A percentile compares a stretch with the other conserved stretches of the same genome.
Conservation (phyloP, 1,140 invertebrate species). For the Brachystomella parvula region DNA sequence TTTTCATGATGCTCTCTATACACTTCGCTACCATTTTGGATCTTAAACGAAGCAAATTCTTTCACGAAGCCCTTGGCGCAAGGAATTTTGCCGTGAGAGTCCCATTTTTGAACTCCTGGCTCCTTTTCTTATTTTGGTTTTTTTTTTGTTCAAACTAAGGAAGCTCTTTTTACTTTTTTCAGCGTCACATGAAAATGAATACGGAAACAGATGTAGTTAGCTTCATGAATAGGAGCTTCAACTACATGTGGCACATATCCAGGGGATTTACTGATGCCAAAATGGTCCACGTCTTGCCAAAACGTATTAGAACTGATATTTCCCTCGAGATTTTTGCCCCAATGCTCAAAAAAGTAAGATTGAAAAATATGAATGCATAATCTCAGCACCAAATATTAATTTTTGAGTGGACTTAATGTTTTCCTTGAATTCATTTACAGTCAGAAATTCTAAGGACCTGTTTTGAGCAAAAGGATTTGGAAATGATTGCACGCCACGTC, state of each 20-base stretch:
- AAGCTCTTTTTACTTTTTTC: neutral
- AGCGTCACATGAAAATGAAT: slow-evolving; percentile 17
- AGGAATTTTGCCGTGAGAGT: slow-evolving; percentile 16
- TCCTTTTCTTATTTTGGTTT: too few relatives aligned
- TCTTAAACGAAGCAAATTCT: slow-evolving; percentile 13
- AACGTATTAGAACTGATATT: slow-evolving; percentile 8
- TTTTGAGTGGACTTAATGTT: too few relatives aligned
- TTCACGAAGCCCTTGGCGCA: slow-evolving; percentile 21
- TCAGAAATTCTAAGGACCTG: slow-evolving; percentile 16
- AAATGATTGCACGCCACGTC: neutral
- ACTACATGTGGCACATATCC: slow-evolving; percentile 16
- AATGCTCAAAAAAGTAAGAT: slow-evolving; percentile 13
- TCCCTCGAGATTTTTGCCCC: slow-evolving; percentile 10
- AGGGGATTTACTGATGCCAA: slow-evolving; percentile 16
- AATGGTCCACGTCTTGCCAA: slow-evolving; percentile 16
- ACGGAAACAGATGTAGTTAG: neutral
- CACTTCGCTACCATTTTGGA: slow-evolving; percentile 14
- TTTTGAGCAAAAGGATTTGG: slow-evolving; percentile 1
- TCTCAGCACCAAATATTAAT: neutral
- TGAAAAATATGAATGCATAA: neutral
- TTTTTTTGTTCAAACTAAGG: too few relatives aligned
- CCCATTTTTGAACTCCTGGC: neutral
- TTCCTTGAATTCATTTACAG: too few relatives aligned
- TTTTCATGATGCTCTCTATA: slow-evolving; percentile 7
- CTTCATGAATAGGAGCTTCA: slow-evolving; percentile 15